Evolutionary conservation across 2,797 vertebrate species (phyloP), one percentile per base, ranked within the genome.

Genomic region (Rhodeus uyekii): DNA sequence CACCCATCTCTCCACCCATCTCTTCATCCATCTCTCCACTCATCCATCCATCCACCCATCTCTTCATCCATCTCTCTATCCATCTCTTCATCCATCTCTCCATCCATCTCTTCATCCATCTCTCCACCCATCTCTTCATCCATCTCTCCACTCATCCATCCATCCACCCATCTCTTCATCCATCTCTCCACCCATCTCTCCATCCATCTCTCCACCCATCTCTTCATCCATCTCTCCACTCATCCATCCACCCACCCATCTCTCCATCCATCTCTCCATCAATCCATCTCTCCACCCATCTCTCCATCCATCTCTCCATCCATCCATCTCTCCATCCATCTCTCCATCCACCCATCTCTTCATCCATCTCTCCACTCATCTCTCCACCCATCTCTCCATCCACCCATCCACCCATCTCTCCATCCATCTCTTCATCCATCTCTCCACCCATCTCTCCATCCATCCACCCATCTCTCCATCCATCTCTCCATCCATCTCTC

Each of bases 71-170:
- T 18, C 42, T 16, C 0, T 44, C 14, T 44, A 16, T 44, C 42
- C 4, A n/a, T n/a, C n/a, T 16, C 0, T 46, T 4, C 16, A 5
- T 46, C 44, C 16, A 5, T 46, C 42, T 16, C 0, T 44, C 13
- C 16, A 1, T 44, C 42, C 14, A 0, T 44, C 42, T 4, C 0
- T 44, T 3, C 14, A 1, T 44, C 42, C 1, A 0, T 44, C 42
- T 14, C 0, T 44, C 39, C 12, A 1, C 3, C 39, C 3, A 1
- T 12, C 39, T 42, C 0, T n/a, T 12, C 13, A 1, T 42, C 42
- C 13, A 0, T 42, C 44, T 1, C 0, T 46, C 44, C 5, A 0
- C 16, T 14, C 2, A 0, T 44, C 42, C 5, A 0, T 42, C 42
- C 14, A 1, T 44, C 42, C 14, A 1, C 14, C 42, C 14, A 0